Conservation (phyloP, 2,888 invertebrate genomes). For the Caenorhabditis doughertyi region DNA sequence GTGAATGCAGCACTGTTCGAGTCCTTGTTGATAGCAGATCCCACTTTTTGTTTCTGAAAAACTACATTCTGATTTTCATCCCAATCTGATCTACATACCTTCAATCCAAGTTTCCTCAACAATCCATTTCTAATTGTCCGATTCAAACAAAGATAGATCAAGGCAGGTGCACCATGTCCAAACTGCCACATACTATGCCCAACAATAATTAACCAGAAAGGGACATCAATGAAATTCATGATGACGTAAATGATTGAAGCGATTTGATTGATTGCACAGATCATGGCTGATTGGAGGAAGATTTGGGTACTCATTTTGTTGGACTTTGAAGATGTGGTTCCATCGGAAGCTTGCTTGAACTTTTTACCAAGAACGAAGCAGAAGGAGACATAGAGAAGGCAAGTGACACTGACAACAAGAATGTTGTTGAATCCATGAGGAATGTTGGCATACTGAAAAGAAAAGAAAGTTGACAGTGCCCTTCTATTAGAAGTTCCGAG, state of each 20-base stretch:
- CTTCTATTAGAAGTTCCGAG: neutral
- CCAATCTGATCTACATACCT: neutral
- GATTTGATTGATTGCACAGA: conserved; percentile 56
- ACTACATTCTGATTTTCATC: neutral
- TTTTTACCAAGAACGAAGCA: conserved; percentile 49
- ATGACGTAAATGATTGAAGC: conserved; percentile 61
- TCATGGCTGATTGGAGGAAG: conserved; percentile 60
- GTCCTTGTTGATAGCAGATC: neutral
- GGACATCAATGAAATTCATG: conserved; percentile 60
- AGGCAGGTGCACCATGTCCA: conserved; percentile 56
- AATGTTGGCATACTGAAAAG: conserved; percentile 54
- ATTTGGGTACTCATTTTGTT: conserved; percentile 51
- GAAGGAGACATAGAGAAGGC: conserved; percentile 46
- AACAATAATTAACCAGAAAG: conserved; percentile 49
- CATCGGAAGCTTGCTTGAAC: conserved; percentile 27
- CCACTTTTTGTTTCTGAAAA: conserved; percentile 31
- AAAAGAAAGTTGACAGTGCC: too few species aligned
- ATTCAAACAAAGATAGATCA: conserved; percentile 48
- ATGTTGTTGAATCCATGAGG: conserved; percentile 59
- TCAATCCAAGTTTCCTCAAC: conserved; percentile 19
- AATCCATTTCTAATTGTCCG: conserved; percentile 45
- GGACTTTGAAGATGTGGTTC: conserved; percentile 20
- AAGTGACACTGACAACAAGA: conserved; percentile 58
- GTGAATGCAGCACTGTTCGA: conserved; percentile 36
- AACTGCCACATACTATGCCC: conserved; percentile 61